Conservation (phyloP, 2,113 vertebrate genomes). For the Glaucomys volans region DNA sequence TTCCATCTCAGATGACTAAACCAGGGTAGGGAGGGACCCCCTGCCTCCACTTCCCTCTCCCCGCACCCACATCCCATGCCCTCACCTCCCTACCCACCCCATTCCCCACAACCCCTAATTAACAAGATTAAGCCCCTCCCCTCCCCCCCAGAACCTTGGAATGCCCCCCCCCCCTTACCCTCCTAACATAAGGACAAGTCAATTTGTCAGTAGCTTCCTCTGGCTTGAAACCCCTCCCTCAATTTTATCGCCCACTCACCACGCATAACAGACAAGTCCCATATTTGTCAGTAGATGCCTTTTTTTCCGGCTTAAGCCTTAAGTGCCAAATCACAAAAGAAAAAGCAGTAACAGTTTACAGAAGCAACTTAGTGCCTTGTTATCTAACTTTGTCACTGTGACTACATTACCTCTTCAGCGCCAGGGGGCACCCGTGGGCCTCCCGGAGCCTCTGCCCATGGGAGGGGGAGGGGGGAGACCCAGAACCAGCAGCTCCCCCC, state of each 20-base stretch:
- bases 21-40: constrained; percentile 82
- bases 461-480: constrained; percentile 53
- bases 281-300: constrained; percentile 84
- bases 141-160: constrained; percentile 69
- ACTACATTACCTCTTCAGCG: constrained; percentile 92
- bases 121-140: constrained; percentile 87
- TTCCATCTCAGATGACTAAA: constrained; percentile 98
- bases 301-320: constrained; percentile 86
- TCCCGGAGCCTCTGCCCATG: constrained; percentile 85
- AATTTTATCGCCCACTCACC: constrained; percentile 80
- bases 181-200: constrained; percentile 81
- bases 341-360: constrained; percentile 92
- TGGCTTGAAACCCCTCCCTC: constrained; percentile 84
- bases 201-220: constrained; percentile 84
- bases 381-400: constrained; percentile 90
- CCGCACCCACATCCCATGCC: constrained; percentile 38
- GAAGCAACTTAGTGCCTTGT: constrained; percentile 90
- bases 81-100: constrained; percentile 53
- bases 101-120: constrained; percentile 68
- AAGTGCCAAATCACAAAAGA: constrained; percentile 91
- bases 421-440: constrained; percentile 91
- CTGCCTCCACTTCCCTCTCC: constrained; percentile 61
- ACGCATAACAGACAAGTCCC: constrained; percentile 81
- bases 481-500: constrained; percentile 90
- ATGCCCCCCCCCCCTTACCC: not conserved